Evolutionary conservation across 1,140 invertebrate genomes (phyloP), one percentile per base, ranked within the genome.

Genomic region (Psix sp.): DNA sequence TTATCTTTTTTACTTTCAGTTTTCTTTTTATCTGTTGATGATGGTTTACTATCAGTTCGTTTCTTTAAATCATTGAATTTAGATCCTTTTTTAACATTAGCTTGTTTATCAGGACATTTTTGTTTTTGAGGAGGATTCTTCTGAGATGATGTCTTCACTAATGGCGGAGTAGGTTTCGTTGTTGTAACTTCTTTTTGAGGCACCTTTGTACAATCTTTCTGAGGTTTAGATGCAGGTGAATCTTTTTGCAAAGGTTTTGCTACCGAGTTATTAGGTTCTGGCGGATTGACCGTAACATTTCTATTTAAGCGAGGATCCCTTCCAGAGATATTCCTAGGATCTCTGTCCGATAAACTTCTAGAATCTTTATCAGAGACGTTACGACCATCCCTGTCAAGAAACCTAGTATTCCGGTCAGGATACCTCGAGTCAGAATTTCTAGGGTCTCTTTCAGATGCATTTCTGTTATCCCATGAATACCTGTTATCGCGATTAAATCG

Each of bases 221-320:
- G 7, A 7, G 26, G 26, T 24, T 24, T n/a, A n/a, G n/a, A n/a
- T n/a, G n/a, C n/a, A n/a, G n/a, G n/a, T n/a, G n/a, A n/a, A n/a
- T n/a, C n/a, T n/a, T n/a, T n/a, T n/a, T n/a, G n/a, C n/a, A n/a
- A n/a, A n/a, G n/a, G n/a, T n/a, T n/a, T n/a, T n/a, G n/a, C n/a
- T 24, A 7, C 21, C 7, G 21, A 24, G 3, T 24, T n/a, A n/a
- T n/a, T n/a, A n/a, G n/a, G n/a, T n/a, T n/a, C n/a, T n/a, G n/a
- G n/a, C n/a, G n/a, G n/a, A n/a, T n/a, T n/a, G n/a, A n/a, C n/a
- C n/a, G n/a, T n/a, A n/a, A n/a, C n/a, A 33, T 29, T 57, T 54
- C 72, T 62, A 26, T 65, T 67, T 11, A 76, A 36, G 2, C 80
- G 71, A 35, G 79, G 80, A 42, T 81, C 78, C 24, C 70, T 70